phyloP scores from a whole-genome alignment of 2,888 invertebrate species.

The Omphaloscelis lunosa region DNA sequence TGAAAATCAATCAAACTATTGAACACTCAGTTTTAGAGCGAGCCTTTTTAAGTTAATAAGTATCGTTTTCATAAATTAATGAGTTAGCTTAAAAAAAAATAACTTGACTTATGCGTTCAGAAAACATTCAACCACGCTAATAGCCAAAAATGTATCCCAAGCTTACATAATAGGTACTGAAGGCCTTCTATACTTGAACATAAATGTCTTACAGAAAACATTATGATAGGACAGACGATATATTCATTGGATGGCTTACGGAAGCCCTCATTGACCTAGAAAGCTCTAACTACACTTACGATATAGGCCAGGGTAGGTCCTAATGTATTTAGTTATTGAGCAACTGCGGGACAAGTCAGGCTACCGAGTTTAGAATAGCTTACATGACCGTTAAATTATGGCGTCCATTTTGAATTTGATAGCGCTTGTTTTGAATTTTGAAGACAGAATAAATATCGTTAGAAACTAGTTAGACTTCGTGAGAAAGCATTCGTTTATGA shows the following conservation, averaged over 20 bases:
- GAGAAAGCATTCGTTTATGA: not conserved
- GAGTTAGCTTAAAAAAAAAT: too few species aligned
- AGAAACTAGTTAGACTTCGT: not conserved
- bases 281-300: constrained; percentile 57
- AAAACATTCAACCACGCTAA: not conserved
- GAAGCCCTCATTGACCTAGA: constrained; percentile 66
- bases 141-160: not conserved
- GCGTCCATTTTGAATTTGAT: constrained; percentile 18
- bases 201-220: constrained; percentile 18
- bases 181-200: constrained; percentile 21
- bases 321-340: constrained; percentile 62
- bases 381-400: constrained; percentile 43
- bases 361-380: constrained; percentile 21
- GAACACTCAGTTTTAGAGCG: not conserved
- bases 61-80: constrained; percentile 1
- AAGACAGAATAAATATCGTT: not conserved
- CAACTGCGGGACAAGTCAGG: constrained; percentile 38
- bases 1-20: not conserved
- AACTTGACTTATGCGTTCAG: not conserved
- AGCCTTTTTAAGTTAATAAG: not conserved
- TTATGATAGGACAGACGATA: constrained; percentile 48
- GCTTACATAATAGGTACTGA: constrained; percentile 9
- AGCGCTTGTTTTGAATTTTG: constrained; percentile 24
- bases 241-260: constrained; percentile 49
- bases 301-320: constrained; percentile 61